These are phyloP conservation scores for Spea hammondii DNA, from an alignment of 2,797 vertebrate species.

Conservation along the genomic window DNA sequence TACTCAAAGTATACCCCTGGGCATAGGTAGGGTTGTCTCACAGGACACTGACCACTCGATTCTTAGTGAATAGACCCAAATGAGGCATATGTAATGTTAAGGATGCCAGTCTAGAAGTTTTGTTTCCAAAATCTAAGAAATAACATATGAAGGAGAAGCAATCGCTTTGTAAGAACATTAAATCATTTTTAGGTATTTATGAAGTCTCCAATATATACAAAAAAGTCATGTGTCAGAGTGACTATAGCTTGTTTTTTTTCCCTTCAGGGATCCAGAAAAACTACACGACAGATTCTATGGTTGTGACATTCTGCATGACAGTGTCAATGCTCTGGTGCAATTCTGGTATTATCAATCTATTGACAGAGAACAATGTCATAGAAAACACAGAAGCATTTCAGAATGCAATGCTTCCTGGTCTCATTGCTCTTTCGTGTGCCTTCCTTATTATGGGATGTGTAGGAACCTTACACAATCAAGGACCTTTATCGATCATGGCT, in stretches of 20 bases:
- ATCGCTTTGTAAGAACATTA: too few relatives aligned
- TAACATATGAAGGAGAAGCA: too few relatives aligned
- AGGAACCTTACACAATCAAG: conserved; percentile 65
- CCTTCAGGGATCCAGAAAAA: conserved; percentile 69
- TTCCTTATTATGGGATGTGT: conserved; percentile 69
- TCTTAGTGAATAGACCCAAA: too few relatives aligned
- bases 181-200: too few relatives aligned
- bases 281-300: conserved; percentile 63
- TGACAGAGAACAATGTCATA: conserved; percentile 68
- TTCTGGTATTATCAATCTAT: conserved; percentile 74
- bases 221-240: too few relatives aligned
- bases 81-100: too few relatives aligned
- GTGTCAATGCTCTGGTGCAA: conserved; percentile 78
- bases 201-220: too few relatives aligned
- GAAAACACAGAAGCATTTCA: conserved; percentile 43
- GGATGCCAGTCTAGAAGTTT: too few relatives aligned
- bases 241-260: background rate
- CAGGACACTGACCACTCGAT: too few relatives aligned
- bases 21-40: too few relatives aligned
- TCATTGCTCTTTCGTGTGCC: conserved; percentile 72
- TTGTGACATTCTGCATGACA: conserved; percentile 73
- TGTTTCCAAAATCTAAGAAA: too few relatives aligned
- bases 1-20: too few relatives aligned
- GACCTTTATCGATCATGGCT: conserved; percentile 66
- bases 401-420: conserved; percentile 73